Base-by-base conservation (phyloP, 2,113 vertebrate genomes). In the Cyphomyrus discorhynchus region DNA sequence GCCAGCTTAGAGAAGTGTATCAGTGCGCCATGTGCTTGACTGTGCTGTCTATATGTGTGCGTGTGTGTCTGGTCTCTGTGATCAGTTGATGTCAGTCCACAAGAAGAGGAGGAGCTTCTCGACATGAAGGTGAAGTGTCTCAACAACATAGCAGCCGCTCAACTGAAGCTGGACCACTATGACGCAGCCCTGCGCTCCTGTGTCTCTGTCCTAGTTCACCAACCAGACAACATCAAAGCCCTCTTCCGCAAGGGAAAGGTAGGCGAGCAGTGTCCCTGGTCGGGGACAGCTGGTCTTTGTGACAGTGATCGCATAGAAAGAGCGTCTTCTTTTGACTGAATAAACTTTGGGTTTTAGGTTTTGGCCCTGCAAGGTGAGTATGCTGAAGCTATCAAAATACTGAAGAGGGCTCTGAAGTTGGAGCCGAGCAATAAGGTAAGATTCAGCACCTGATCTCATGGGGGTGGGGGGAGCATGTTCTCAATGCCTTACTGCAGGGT, bases 211-310 rank as follows among this genome's bases (percentile, higher is more conserved):
- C 94, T 99, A 2, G 95, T 95, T 84, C 97, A 98, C 91, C 97
- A 99, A 92, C 98, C 98, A 0, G 96, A 96, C 86, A 99, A 99
- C 90, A 96, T 99, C 92, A 99, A 99, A 93, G 98, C 98, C 0
- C 96, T 99, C 5, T 99, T 99, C 93, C 95, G 98, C 8, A 98
- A 99, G 95, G 98, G 98, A 88, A 99, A 99, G 97, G 98, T 99
- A 94, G 91, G 94, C 2, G 9, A 4, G 2, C 27, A 0, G 85
- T 52, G 31, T 10, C 80, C 47, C n/a, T 47, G 77, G 31, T 27
- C 0, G 6, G 11, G n/a, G n/a, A 31, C 15, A 4, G 17, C 27
- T 52, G 47, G 3, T 47, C 24, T 86, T 13, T 86, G 31, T 39
- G 31, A 39, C 35, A 19, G 4, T 77, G 35, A 39, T n/a, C 31